Evolutionary conservation across 1,140 invertebrate genomes (phyloP), one percentile per base, ranked within the genome.

Genomic region (Pollicipes pollicipes): DNA sequence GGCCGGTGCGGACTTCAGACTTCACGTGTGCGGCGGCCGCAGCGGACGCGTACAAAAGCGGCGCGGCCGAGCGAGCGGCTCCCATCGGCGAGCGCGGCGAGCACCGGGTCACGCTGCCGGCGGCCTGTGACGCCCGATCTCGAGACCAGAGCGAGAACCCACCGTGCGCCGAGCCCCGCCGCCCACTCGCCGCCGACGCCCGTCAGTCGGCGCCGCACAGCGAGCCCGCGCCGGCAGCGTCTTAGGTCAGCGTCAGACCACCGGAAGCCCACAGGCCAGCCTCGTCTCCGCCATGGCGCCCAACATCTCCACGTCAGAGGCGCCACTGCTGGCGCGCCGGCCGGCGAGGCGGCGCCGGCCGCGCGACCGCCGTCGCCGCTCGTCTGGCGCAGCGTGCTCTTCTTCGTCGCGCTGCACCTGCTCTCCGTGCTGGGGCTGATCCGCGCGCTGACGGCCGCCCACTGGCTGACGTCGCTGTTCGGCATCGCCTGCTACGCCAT

Each of bases 331-430:
- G 45, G 45, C 3, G 45, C 27, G n/a, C 3, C 68, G 2, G 28
- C 68, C 58, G 17, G 2, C 10, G 45, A 27, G 68, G 1, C 68
- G 28, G 0, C 68, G 0, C 58, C 27, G n/a, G n/a, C 68, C n/a
- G 28, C 68, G 66, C 3, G 16, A 21, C 66, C 13, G 29, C 69
- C 58, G 16, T 13, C n/a, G 30, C 24, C 88, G 76, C 86, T 95
- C 31, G 94, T 97, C 0, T 98, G 95, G 95, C 85, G 88, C 75
- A 98, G 98, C 80, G 91, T 98, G 17, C 81, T 89, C 10, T 79
- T 93, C 0, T 96, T 97, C 78, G 77, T 81, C 13, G 87, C 88
- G 73, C 84, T 98, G n/a, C 96, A 99, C 81, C 31, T 90, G 24
- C 87, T 86, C 30, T 89, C 92, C 4, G 29, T 97, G 0, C 95